Evolutionary conservation across 2,797 vertebrate genomes (phyloP), one percentile per base, ranked within the genome.

Genomic region (Gambusia yucatana): DNA sequence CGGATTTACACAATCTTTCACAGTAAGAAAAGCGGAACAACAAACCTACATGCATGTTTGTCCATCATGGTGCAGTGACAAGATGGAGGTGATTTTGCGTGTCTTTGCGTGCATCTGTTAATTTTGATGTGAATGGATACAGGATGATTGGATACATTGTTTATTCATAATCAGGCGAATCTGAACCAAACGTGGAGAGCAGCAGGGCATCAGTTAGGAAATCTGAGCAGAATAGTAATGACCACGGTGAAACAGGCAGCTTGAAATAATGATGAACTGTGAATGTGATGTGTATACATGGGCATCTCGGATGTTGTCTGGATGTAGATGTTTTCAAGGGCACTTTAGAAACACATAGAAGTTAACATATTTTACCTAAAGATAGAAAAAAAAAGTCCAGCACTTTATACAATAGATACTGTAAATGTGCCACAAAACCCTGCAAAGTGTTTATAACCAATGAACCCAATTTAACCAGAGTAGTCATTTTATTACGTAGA

Each of bases 151-250:
- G 83, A 77, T 7, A 1, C 59, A 77, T 84, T 91, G 86, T 91
- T 92, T 90, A 90, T 88, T 90, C 83, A 89, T 88, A 92, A 92
- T 93, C 86, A 90, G 72, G 84, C 44, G 67, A 86, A 92, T 91
- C 75, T 73, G 84, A 88, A 73, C 59, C 86, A 80, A 89, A 89
- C 88, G 85, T 86, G 84, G 87, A 88, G 79, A 73, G 14, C 82
- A 89, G 86, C 88, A 80, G 84, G 84, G 77, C 61, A 89, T 89
- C 85, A 86, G 90, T 4, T 74, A 78, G 70, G 76, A 86, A 78
- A 75, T 89, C 79, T 84, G 90, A 82, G 80, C 39, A 50, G 93
- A 92, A 93, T 94, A 90, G 70, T 82, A 94, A 94, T 90, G 83
- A 88, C 67, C 76, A 46, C 61, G 10, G 76, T 79, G 81, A 86